These are phyloP conservation scores for Tyria jacobaeae DNA, from an alignment of 2,888 invertebrate species.

Conservation along the genomic window DNA sequence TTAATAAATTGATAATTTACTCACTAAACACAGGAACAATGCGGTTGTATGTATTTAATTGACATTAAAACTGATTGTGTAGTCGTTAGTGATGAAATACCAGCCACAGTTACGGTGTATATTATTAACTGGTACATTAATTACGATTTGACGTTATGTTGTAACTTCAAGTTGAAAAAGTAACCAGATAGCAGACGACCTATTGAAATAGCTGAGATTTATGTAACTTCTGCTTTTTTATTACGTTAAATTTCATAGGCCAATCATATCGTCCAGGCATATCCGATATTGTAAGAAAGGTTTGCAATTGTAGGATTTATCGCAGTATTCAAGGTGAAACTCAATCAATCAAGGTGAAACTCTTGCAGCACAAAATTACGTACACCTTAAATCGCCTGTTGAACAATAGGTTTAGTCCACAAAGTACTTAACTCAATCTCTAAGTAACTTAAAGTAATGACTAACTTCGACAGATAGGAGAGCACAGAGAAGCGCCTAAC, in stretches of 20 bases:
- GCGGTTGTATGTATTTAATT: too few relatives aligned
- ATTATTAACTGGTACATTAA: background rate
- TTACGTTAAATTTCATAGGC: too few relatives aligned
- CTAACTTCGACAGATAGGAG: constrained; percentile 61
- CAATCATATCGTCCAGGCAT: too few relatives aligned
- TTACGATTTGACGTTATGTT: background rate
- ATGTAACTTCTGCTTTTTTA: too few relatives aligned
- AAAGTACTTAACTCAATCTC: constrained; percentile 64
- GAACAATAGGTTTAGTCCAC: constrained; percentile 65
- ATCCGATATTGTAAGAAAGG: constrained; percentile 24
- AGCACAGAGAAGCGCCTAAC: constrained; percentile 53
- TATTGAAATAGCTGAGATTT: too few relatives aligned
- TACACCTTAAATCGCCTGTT: constrained; percentile 57
- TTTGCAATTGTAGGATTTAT: constrained; percentile 11
- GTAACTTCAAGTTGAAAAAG: too few relatives aligned
- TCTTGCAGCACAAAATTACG: constrained; percentile 46
- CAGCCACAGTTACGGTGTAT: background rate
- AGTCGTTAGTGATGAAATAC: too few relatives aligned
- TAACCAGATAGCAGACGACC: background rate
- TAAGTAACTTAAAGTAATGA: constrained; percentile 65
- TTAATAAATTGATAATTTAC: too few relatives aligned
- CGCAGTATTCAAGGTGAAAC: constrained; percentile 20
- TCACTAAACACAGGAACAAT: too few relatives aligned
- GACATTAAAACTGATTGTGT: too few relatives aligned
- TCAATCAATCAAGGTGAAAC: constrained; percentile 53